Evolutionary conservation across 1,140 invertebrate genomes (phyloP).

Genomic region (Drosophila watanabei): DNA sequence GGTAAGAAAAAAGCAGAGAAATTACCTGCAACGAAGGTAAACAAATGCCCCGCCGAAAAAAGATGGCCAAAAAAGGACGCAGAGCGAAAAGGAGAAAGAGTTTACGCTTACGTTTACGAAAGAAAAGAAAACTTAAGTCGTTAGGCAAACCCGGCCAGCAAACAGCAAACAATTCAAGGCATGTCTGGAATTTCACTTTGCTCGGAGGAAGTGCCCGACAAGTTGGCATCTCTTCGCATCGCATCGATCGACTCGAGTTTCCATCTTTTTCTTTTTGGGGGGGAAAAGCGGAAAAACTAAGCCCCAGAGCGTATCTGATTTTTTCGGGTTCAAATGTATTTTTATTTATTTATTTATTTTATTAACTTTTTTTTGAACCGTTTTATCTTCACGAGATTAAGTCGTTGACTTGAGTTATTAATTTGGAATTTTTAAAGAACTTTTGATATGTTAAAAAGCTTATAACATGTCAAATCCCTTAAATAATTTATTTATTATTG

Average conservation of each 20-base stretch:
- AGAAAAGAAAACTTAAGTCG: slow-evolving; percentile 41
- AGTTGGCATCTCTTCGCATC: slow-evolving; percentile 27
- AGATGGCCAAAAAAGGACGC: slow-evolving; percentile 11
- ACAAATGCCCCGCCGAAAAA: slow-evolving; percentile 41
- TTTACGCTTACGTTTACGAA: slow-evolving; percentile 20
- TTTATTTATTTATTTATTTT: neutral
- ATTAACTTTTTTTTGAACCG: neutral
- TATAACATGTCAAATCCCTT: too few species aligned
- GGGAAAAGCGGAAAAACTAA: slow-evolving; percentile 22
- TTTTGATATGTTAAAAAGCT: too few species aligned
- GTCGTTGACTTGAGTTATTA: neutral
- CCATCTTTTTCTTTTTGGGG: neutral
- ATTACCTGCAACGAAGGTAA: slow-evolving; percentile 54
- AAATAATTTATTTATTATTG: too few species aligned
- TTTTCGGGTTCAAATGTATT: neutral
- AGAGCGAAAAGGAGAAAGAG: slow-evolving; percentile 27
- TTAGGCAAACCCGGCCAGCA: slow-evolving; percentile 43
- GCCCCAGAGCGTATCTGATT: neutral
- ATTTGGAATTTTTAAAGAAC: too few species aligned
- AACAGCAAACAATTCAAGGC: slow-evolving; percentile 43
- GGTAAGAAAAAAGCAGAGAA: slow-evolving; percentile 33
- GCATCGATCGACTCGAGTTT: slow-evolving; percentile 33
- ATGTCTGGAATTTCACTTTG: slow-evolving; percentile 53
- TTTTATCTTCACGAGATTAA: neutral
- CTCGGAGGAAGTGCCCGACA: slow-evolving; percentile 38